Evolutionary conservation across 2,888 invertebrate species (phyloP).

Genomic region (Ectemnius lituratus): DNA sequence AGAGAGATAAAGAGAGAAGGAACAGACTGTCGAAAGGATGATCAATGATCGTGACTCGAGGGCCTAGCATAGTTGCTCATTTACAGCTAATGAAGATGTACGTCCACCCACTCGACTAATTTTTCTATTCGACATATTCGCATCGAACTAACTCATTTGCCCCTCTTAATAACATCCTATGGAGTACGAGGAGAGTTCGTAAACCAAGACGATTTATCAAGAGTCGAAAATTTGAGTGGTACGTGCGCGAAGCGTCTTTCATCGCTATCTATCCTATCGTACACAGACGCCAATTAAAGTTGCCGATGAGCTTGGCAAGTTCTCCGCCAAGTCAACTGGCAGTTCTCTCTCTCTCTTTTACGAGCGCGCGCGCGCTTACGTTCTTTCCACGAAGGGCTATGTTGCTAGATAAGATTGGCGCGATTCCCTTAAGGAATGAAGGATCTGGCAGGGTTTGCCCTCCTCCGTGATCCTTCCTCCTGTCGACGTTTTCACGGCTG

Average conservation of each 20-base stretch:
- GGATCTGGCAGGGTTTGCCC: conserved; percentile 26
- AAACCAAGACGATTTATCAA: not conserved
- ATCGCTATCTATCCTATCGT: too few relatives aligned
- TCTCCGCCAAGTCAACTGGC: not conserved
- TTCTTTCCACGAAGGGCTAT: not conserved
- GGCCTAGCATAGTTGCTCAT: conserved; percentile 23
- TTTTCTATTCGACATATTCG: conserved; percentile 24
- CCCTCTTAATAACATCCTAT: not conserved
- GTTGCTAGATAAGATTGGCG: conserved; percentile 13
- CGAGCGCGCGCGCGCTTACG: not conserved
- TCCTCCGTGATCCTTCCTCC: not conserved
- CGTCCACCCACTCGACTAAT: conserved; percentile 38
- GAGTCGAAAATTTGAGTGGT: too few relatives aligned
- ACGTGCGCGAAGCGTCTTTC: too few relatives aligned
- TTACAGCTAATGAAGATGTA: conserved; percentile 43
- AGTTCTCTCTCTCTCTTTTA: not conserved
- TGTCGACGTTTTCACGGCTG: conserved; percentile 58
- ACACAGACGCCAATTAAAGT: not conserved
- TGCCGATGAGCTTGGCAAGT: not conserved
- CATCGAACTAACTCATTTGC: not conserved
- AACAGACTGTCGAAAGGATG: conserved; percentile 37
- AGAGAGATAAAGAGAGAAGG: not conserved
- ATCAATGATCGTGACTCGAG: conserved; percentile 40
- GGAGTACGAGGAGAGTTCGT: not conserved
- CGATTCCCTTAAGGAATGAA: conserved; percentile 36